Evolutionary conservation across 2,888 invertebrate genomes (phyloP).

Genomic region (Spodoptera exigua): DNA sequence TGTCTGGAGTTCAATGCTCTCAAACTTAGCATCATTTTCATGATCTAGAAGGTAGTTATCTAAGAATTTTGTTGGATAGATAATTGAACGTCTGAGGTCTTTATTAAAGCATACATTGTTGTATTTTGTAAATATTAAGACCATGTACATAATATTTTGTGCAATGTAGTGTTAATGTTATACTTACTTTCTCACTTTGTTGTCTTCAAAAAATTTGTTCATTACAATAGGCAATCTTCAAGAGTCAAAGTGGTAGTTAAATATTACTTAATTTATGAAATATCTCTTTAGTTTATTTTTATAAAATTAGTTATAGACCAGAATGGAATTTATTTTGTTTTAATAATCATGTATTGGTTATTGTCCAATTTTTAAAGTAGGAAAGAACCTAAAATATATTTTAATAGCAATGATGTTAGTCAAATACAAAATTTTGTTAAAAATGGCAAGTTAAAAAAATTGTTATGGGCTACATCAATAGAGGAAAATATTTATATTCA

Average conservation of each 20-base stretch:
- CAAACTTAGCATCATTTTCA: no score
- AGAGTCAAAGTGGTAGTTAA: slow-evolving; percentile 33
- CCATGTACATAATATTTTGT: slow-evolving; percentile 50
- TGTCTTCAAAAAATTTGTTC: slow-evolving; percentile 13
- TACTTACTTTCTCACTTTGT: slow-evolving; percentile 32
- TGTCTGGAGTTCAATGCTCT: no score
- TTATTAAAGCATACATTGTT: slow-evolving; percentile 16
- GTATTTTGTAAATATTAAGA: slow-evolving; percentile 48
- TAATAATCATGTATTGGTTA: slow-evolving; percentile 21
- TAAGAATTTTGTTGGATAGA: slow-evolving; percentile 7
- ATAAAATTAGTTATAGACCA: slow-evolving; percentile 23
- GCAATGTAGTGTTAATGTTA: slow-evolving; percentile 55
- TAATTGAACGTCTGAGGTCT: slow-evolving; percentile 12
- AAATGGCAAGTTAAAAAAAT: slow-evolving; percentile 12
- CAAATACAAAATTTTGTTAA: slow-evolving; percentile 31
- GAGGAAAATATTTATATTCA: slow-evolving; percentile 30
- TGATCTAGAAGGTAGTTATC: slow-evolving; percentile 9
- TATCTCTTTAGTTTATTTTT: slow-evolving; percentile 19
- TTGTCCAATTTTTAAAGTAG: slow-evolving; percentile 18
- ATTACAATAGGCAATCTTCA: slow-evolving; percentile 15
- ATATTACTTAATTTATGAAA: slow-evolving; percentile 32
- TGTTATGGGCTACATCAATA: slow-evolving; percentile 15
- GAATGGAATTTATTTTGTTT: slow-evolving; percentile 50
- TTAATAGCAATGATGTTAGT: slow-evolving; percentile 23
- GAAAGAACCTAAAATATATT: slow-evolving; percentile 17